phyloP scores from a whole-genome alignment of 2,888 invertebrate genomes.

The Ormia ochracea region DNA sequence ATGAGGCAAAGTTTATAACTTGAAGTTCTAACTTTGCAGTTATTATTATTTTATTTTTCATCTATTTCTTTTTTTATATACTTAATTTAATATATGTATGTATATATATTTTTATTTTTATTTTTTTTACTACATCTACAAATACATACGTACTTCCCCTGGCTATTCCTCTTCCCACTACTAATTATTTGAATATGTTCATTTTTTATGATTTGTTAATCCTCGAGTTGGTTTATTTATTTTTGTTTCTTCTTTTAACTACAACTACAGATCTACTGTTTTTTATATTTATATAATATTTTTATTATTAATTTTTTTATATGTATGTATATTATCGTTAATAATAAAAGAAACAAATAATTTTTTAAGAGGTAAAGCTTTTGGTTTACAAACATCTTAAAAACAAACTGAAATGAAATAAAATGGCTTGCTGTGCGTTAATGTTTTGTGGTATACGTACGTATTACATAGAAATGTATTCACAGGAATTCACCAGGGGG shows the following conservation, averaged over 20 bases:
- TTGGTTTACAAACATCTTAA: not conserved
- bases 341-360: not conserved
- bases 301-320: conserved; percentile 13
- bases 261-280: conserved; percentile 61
- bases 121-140: conserved; percentile 66
- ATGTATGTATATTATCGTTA: not conserved
- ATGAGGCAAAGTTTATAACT: conserved; percentile 61
- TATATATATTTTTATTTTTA: conserved; percentile 26
- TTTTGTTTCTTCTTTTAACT: conserved; percentile 46
- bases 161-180: conserved; percentile 52
- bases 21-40: conserved; percentile 57
- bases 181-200: conserved; percentile 60
- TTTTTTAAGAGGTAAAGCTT: conserved; percentile 47
- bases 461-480: too few relatives aligned
- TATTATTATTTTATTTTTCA: conserved; percentile 35
- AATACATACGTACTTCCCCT: conserved; percentile 54
- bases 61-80: conserved; percentile 38
- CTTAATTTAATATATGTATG: conserved; percentile 41
- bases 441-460: not conserved
- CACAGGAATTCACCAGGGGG: not conserved
- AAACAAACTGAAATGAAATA: not conserved
- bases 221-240: conserved; percentile 32
- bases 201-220: conserved; percentile 42
- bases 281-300: conserved; percentile 40
- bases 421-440: conserved; percentile 31